These are phyloP conservation scores for Xenopus tropicalis DNA, from an alignment of 2,113 vertebrate genomes.

Conservation along the genomic window DNA sequence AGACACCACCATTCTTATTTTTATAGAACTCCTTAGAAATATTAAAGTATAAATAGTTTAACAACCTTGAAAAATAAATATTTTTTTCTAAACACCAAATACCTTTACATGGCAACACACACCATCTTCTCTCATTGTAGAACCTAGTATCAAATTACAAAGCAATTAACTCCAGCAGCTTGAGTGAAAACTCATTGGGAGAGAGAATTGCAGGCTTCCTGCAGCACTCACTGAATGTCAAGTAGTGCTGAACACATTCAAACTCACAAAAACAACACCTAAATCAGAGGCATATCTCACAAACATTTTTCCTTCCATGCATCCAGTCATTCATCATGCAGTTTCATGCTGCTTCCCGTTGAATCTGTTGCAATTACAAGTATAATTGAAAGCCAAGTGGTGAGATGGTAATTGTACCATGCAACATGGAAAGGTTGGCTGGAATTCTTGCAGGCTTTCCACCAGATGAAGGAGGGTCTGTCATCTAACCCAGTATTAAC, in stretches of 20 bases:
- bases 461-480: conserved; percentile 54
- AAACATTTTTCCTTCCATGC: neutral
- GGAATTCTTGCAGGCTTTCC: conserved; percentile 14
- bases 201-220: neutral
- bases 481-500: conserved; percentile 52
- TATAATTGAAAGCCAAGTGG: neutral
- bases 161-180: neutral
- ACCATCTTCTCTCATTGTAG: neutral
- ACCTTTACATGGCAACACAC: too few species aligned
- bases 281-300: neutral
- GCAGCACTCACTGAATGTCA: neutral
- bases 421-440: conserved; percentile 19
- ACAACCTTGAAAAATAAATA: too few species aligned
- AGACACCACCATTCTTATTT: too few species aligned
- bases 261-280: neutral
- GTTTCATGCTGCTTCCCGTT: neutral
- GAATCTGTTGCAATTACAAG: neutral
- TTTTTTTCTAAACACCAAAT: too few species aligned
- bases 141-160: neutral
- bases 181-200: neutral
- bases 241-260: neutral
- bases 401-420: neutral
- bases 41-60: too few species aligned
- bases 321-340: neutral
- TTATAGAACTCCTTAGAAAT: too few species aligned